Conservation (phyloP, 2,797 vertebrate species). For the Tokudaia tokunoshimensis region DNA sequence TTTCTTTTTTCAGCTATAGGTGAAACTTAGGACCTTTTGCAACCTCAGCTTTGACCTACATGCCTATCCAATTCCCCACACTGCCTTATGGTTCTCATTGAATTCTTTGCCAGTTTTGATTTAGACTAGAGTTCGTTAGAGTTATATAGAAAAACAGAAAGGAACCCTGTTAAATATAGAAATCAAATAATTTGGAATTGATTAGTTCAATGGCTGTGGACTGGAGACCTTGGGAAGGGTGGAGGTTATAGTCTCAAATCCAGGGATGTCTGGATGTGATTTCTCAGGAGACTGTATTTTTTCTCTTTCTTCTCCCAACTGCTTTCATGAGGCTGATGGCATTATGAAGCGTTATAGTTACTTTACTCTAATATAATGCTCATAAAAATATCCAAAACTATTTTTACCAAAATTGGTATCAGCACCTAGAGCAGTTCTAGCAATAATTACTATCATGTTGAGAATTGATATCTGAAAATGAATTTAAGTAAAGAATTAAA, state of each 20-base stretch:
- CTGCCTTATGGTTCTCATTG: not conserved
- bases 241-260: not conserved
- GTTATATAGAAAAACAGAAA: not conserved
- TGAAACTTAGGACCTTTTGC: not conserved
- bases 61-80: not conserved
- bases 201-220: too few relatives aligned
- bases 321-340: not conserved
- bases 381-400: not conserved
- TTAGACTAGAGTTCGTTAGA: not conserved
- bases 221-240: not conserved
- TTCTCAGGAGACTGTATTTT: not conserved
- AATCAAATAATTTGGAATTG: too few relatives aligned
- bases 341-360: not conserved
- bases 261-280: not conserved
- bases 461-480: not conserved
- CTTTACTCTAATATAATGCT: not conserved
- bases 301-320: not conserved
- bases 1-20: not conserved
- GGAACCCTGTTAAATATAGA: not conserved
- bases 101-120: not conserved
- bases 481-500: not conserved
- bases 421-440: not conserved
- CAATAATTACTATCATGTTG: not conserved
- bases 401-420: not conserved
- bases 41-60: not conserved